Evolutionary conservation across 1,140 invertebrate species (phyloP).

Genomic region (Coptotermes formosanus): DNA sequence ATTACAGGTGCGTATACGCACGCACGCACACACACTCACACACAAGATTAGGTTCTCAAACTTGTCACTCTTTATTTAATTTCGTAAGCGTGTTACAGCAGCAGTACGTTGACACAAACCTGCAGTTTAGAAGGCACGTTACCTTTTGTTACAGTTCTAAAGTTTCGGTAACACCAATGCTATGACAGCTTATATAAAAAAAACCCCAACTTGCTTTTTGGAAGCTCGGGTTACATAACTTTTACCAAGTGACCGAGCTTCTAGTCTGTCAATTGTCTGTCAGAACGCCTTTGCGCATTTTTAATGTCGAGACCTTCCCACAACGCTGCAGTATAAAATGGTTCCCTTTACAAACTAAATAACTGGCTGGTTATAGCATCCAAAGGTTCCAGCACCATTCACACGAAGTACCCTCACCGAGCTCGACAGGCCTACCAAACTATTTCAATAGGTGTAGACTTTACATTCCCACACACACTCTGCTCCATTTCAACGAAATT

Average conservation of each 20-base stretch:
- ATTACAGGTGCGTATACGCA: neutral
- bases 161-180: neutral
- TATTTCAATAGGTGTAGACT: too few species aligned
- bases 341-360: too few species aligned
- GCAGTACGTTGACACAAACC: neutral
- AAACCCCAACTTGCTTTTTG: neutral
- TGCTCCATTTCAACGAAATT: too few species aligned
- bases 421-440: too few species aligned
- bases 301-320: neutral
- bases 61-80: neutral
- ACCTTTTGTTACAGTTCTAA: neutral
- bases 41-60: neutral
- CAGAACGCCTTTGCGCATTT: neutral
- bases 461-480: too few species aligned
- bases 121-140: neutral
- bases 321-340: neutral
- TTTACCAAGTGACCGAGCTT: neutral
- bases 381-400: too few species aligned
- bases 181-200: neutral
- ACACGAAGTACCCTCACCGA: too few species aligned
- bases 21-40: neutral
- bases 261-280: slow-evolving; percentile 15
- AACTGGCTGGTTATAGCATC: too few species aligned
- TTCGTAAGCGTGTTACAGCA: neutral
- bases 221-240: neutral